Evolutionary conservation across 2,888 invertebrate genomes (phyloP), one percentile per base, ranked within the genome.

Genomic region (Spilosoma lubricipeda): DNA sequence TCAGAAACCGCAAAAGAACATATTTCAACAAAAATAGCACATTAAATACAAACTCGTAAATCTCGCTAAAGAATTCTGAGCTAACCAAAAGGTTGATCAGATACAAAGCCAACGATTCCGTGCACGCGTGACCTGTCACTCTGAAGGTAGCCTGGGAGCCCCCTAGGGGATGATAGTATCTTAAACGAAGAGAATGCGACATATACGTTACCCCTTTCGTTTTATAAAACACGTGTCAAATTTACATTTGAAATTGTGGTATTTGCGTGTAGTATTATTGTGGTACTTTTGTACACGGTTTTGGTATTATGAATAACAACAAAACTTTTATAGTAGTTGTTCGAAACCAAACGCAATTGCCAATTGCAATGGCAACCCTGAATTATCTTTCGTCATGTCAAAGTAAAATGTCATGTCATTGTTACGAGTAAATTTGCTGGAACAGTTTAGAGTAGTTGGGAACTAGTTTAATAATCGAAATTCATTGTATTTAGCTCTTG

Each of bases 101-200:
- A 74, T 74, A 74, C 70, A 45, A 45, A 36, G n/a, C 15, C 20
- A 48, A 48, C 33, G 36, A 71, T 67, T 56, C 45, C 45, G 52
- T 45, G 36, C 70, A 68, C 68, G 64, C 82, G 84, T 82, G 82
- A 82, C 84, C 73, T 77, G 82, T 82, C 82, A 80, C 74, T 71
- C 59, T 27, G 67, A 73, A 70, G 73, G 69, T 65, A 48, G 71
- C 82, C 81, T 56, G 67, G 73, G 76, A 80, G 76, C 75, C 75
- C 77, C 77, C 68, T 74, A 70, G 80, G 82, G 73, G 77, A 72
- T 76, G 82, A 82, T 84, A 82, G 75, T 76, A 82, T 80, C 82
- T 79, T 71, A 36, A 73, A 74, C 71, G 63, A 52, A 74, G 68
- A 64, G 33, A 74, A 69, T 36, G 74, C 42, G 67, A 71, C 68